phyloP scores from a whole-genome alignment of 2,113 vertebrate species.

The Cyanoramphus novaezelandiae region DNA sequence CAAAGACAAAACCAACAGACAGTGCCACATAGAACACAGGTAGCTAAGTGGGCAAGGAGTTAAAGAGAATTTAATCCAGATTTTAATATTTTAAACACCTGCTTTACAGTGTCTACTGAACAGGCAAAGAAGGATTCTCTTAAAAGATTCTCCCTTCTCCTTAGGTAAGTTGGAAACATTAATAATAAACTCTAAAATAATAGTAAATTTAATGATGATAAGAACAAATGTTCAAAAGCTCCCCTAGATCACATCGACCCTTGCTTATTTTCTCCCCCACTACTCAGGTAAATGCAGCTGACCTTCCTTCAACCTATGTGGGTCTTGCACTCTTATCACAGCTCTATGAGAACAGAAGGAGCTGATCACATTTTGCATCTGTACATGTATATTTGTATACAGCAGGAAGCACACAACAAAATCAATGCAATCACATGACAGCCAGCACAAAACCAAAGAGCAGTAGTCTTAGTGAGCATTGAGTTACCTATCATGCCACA shows the following conservation, averaged over 20 bases:
- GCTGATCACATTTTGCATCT: not conserved
- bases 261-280: not conserved
- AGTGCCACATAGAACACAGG: not conserved
- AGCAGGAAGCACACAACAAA: not conserved
- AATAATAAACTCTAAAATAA: not conserved
- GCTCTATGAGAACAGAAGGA: accelerated
- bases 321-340: not conserved
- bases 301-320: not conserved
- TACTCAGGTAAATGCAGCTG: not conserved
- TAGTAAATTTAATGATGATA: not conserved
- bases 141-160: not conserved
- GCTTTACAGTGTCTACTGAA: not conserved
- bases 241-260: not conserved
- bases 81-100: not conserved
- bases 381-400: not conserved
- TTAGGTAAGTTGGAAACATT: not conserved
- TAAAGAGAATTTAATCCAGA: not conserved
- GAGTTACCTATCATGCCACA: not conserved
- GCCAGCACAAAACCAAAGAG: not conserved
- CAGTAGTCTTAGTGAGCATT: not conserved
- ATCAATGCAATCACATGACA: not conserved
- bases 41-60: not conserved
- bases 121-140: not conserved
- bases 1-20: not conserved
- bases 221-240: not conserved